Evolutionary conservation across 2,888 invertebrate genomes (phyloP), one percentile per base, ranked within the genome.

Genomic region (Eupithecia pulchellata): DNA sequence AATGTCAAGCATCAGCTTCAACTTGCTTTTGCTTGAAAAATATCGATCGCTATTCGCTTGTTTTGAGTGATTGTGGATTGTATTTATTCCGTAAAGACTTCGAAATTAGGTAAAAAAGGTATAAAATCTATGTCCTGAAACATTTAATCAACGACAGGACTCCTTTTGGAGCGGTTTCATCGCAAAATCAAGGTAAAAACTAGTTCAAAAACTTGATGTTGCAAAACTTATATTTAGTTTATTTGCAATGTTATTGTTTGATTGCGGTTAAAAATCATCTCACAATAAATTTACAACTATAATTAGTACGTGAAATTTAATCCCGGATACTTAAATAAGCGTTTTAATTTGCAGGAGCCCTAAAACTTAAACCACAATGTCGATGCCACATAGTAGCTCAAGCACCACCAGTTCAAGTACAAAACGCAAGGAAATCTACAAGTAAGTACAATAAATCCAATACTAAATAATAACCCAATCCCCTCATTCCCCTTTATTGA

Each of bases 381-480:
- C 94, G 76, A 94, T 94, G 91, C 93, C 94, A 86, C 94, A 94
- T 84, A 93, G 94, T 76, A 94, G 94, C 75, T 93, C 94, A 1
- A 93, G 93, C 72, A 92, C 93, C 0, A 90, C 94, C 0, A 92
- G 93, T 79, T 93, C 93, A 17, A 92, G 91, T 79, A 94, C 94
- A 13, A 94, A 94, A 86, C 90, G 94, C 75, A 94, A 94, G 83
- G 94, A 94, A 85, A 94, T 95, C 81, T 94, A 94, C 84, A 94
- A 94, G 94, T 94, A 82, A 89, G 91, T 78, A 5, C 60, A 70
- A 36, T 60, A 39, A 14, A 62, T 36, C 30, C 3, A 34, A 0
- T 25, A 34, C n/a, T 11, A 11, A 27, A 30, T 11, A 29, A 8
- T 55, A 8, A 58, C 29, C 58, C 20, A 9, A n/a, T 20, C 9